phyloP scores from a whole-genome alignment of 2,113 vertebrate species.

The Microcebus lehilahytsara region DNA sequence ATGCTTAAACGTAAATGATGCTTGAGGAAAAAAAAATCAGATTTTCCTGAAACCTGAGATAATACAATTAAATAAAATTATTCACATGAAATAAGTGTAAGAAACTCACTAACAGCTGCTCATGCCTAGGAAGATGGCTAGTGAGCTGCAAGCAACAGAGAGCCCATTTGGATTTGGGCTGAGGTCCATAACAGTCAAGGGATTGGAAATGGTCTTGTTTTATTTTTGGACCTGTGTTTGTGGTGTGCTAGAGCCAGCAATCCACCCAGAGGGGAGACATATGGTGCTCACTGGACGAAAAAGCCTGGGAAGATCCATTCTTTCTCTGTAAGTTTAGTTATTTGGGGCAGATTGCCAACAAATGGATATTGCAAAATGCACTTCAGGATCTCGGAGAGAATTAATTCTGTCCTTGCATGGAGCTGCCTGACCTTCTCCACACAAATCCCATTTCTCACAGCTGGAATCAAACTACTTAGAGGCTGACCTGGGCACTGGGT shows the following conservation, averaged over 20 bases:
- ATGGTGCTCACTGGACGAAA: neutral
- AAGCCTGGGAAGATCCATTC: neutral
- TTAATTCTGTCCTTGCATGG: neutral
- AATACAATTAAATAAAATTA: neutral
- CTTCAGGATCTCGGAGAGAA: neutral
- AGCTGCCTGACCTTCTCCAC: neutral
- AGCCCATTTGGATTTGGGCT: neutral
- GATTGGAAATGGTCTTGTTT: neutral
- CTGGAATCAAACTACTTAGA: neutral
- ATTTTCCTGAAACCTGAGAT: constrained; percentile 1
- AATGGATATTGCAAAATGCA: neutral
- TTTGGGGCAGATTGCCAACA: neutral
- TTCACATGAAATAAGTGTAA: neutral
- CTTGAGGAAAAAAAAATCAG: neutral
- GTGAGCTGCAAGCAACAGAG: neutral
- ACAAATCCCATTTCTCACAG: neutral
- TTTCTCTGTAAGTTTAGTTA: neutral
- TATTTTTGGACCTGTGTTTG: constrained; percentile 19
- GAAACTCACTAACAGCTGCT: neutral
- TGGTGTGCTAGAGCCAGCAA: neutral
- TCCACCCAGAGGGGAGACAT: neutral
- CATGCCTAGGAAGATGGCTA: neutral
- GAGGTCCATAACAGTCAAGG: neutral
- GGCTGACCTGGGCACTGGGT: neutral
- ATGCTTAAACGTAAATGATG: neutral